Evolutionary conservation across 2,888 invertebrate genomes (phyloP), one percentile per base, ranked within the genome.

Genomic region (Phalangium opilio): DNA sequence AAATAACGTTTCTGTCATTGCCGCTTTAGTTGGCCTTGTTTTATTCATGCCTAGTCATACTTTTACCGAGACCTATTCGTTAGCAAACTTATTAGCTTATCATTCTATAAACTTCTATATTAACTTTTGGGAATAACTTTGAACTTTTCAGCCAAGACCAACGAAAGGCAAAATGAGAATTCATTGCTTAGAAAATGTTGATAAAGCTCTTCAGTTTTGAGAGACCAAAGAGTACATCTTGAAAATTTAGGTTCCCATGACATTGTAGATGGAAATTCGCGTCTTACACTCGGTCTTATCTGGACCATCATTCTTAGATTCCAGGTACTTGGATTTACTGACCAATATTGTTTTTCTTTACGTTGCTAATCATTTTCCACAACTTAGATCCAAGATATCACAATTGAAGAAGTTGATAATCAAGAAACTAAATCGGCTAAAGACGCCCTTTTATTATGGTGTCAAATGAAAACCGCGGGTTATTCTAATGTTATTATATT

Each of bases 141-240:
- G 12, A 17, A 46, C 20, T 52, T 63, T 69, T n/a, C 64, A 80
- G 75, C 98, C 98, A 38, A 81, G 90, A 58, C 96, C 96, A 50
- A 99, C 98, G 40, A 96, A 96, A 71, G 98, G 98, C 60, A 98
- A 98, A 73, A 99, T 99, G 98, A 78, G 98, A 61, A 99, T 99
- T 67, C 98, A 99, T 70, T 99, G 98, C 71, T 73, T 99, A 63
- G 98, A 99, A 70, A 99, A 99, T 69, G 98, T 99, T 48, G 98
- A 99, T 73, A 99, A 99, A 70, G 96, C 96, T 17, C 71, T 99
- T 64, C 91, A 93, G 70, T 99, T 99, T 50, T 58, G 27, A 78
- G 89, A 49, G 98, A 98, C 61, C 96, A 99, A 69, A 78, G 95
- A 58, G 98, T 99, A 47, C 98, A 99, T 67, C 74, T 99, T 60